A percentile compares a stretch with the other conserved stretches of the same genome.
Conservation (phyloP, 2,797 vertebrate species). For the Urocyon cinereoargenteus region DNA sequence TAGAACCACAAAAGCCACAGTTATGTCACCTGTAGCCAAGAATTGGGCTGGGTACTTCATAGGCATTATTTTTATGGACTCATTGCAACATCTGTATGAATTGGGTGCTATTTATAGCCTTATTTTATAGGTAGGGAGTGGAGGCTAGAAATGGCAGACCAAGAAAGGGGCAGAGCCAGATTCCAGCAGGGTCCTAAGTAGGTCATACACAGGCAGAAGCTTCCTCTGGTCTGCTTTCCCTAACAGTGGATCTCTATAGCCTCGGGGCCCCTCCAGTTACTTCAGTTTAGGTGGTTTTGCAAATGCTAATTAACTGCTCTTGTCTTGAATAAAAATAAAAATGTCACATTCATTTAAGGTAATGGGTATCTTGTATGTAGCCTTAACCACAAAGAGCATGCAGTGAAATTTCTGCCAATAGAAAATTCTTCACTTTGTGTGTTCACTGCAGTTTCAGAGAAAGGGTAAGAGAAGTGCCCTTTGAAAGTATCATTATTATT, state of each 20-base stretch:
- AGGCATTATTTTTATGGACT: neutral
- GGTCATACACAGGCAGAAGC: neutral
- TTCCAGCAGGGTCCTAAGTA: neutral
- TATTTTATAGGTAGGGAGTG: neutral
- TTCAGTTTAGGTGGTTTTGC: conserved; percentile 29
- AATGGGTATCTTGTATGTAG: conserved; percentile 8
- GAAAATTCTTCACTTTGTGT: conserved; percentile 40
- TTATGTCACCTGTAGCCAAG: neutral
- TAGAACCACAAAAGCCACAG: neutral
- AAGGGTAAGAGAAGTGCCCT: neutral
- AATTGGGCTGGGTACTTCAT: neutral
- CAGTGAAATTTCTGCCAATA: conserved; percentile 42
- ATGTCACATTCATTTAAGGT: conserved; percentile 51
- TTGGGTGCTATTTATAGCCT: neutral
- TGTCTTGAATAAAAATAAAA: conserved; percentile 66
- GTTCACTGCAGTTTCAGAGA: conserved; percentile 3
- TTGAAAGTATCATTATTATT: neutral
- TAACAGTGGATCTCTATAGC: neutral
- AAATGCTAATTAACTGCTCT: conserved; percentile 61
- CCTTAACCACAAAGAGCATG: conserved; percentile 2
- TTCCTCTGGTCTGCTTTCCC: neutral
- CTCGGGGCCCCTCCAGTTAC: neutral
- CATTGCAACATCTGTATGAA: neutral
- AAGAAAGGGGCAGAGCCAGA: neutral
- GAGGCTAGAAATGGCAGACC: neutral